A percentile compares a stretch with the other conserved stretches of the same genome.
Evolutionary conservation across 2,113 vertebrate species (phyloP).

Genomic region (Scomber scombrus): DNA sequence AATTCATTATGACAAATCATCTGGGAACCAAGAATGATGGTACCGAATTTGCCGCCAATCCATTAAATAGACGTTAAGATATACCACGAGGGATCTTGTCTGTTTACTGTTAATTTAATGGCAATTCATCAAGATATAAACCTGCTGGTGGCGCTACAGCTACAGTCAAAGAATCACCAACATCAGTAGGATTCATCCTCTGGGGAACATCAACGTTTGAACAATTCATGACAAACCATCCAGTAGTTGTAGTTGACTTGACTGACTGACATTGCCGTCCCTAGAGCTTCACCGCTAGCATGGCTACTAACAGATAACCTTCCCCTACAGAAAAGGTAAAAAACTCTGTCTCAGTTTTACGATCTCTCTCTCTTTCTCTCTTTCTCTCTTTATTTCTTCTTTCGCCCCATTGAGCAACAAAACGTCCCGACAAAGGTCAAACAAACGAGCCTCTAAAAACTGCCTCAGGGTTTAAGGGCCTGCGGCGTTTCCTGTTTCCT

Average conservation of each 20-base stretch:
- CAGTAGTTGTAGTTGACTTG: neutral
- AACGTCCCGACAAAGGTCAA: slow-evolving; percentile 25
- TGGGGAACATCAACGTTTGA: neutral
- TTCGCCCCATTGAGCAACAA: neutral
- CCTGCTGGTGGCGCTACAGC: too few relatives aligned
- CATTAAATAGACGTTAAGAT: too few relatives aligned
- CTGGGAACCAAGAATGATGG: too few relatives aligned
- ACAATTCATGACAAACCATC: too few relatives aligned
- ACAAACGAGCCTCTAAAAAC: slow-evolving; percentile 36
- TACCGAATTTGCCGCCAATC: too few relatives aligned
- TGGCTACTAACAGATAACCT: neutral
- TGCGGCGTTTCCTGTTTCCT: slow-evolving; percentile 18
- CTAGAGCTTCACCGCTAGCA: too few relatives aligned
- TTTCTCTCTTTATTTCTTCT: neutral
- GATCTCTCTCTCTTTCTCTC: neutral
- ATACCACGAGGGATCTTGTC: too few relatives aligned
- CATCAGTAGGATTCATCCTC: too few relatives aligned
- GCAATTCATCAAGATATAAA: too few relatives aligned
- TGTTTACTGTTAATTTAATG: too few relatives aligned
- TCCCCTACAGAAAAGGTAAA: neutral
- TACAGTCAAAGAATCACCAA: too few relatives aligned
- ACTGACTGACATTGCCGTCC: neutral
- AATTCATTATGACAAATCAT: too few relatives aligned
- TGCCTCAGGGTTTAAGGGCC: slow-evolving; percentile 1
- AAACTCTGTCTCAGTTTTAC: slow-evolving; percentile 3